Percentiles rank a stretch among this genome's conserved stretches.
Evolutionary conservation across 2,113 vertebrate species (phyloP).

Genomic region (Leptosomus discolor): DNA sequence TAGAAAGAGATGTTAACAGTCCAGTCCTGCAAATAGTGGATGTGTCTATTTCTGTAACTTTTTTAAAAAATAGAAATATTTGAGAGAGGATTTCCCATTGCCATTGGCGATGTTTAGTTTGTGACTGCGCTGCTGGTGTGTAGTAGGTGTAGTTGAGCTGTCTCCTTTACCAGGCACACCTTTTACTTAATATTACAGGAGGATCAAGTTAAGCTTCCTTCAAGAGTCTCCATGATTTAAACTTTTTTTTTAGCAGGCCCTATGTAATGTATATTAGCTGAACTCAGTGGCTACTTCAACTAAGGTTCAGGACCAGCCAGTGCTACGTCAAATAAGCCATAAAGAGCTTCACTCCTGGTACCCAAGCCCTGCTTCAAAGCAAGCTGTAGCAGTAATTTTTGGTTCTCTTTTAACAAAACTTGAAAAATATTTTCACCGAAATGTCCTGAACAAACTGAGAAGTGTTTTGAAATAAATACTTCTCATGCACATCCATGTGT

Average conservation of each 20-base stretch:
- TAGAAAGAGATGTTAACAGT: not conserved
- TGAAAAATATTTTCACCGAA: not conserved
- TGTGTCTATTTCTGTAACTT: not conserved
- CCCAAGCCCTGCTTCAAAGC: not conserved
- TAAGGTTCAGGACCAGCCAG: not conserved
- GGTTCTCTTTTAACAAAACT: not conserved
- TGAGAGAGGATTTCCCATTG: not conserved
- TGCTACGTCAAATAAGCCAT: not conserved
- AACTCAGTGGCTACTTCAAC: not conserved
- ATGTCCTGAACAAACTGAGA: not conserved
- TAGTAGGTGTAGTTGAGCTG: not conserved
- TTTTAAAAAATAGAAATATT: not conserved
- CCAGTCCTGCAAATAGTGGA: not conserved
- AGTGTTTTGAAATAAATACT: not conserved
- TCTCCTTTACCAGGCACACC: not conserved
- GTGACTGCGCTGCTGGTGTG: not conserved
- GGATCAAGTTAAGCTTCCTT: not conserved
- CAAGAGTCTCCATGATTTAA: not conserved
- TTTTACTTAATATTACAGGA: not conserved
- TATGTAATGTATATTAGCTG: not conserved
- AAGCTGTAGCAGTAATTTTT: not conserved
- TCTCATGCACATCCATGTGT: accelerated
- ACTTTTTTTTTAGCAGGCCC: not conserved
- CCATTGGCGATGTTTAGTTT: not conserved
- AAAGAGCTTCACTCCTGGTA: not conserved